Base-by-base conservation (phyloP, 2,888 invertebrate genomes). In the Caradrina clavipalpis region DNA sequence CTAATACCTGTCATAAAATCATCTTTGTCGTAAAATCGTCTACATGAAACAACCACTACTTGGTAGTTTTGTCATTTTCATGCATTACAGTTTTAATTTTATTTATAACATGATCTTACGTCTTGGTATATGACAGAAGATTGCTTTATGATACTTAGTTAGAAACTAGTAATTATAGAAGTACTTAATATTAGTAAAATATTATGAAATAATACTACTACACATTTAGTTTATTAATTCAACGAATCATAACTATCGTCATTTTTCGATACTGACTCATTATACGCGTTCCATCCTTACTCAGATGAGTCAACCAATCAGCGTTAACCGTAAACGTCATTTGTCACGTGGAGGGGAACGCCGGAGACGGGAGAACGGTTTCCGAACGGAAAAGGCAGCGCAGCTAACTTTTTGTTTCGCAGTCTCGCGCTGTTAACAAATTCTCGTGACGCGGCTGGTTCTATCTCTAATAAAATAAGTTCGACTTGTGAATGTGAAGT, bases 401-500 rank as follows among this genome's bases (percentile, higher is more conserved):
- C 70, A 65, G 35, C 54, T 69, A 80, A 80, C 73, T 80, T 86
- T 84, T 81, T 80, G 73, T 78, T 78, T 73, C 75, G 72, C 76
- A 80, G 78, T 81, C 73, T 82, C 75, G 82, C 79, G 80, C 84
- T 90, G 87, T 84, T 88, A 87, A 88, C 86, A 87, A 88, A 88
- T 84, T 86, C 80, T 88, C 78, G 88, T 88, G 88, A 86, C 84
- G 87, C 88, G 85, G 86, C 83, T 86, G 86, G 85, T 87, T 84
- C 76, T 26, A 26, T 26, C 26, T 26, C 26, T 86, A 73, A 55
- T 71, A 80, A 79, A 82, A 69, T 82, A 85, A 85, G 81, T 80
- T 89, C 85, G 86, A 80, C 79, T 91, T 87, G 94, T 93, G 93
- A 88, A 88, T 91, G 92, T 93, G 91, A 79, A 86, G 95, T 93